Base-by-base conservation (phyloP, 1,140 invertebrate genomes). In the Drosophila pseudoobscura region DNA sequence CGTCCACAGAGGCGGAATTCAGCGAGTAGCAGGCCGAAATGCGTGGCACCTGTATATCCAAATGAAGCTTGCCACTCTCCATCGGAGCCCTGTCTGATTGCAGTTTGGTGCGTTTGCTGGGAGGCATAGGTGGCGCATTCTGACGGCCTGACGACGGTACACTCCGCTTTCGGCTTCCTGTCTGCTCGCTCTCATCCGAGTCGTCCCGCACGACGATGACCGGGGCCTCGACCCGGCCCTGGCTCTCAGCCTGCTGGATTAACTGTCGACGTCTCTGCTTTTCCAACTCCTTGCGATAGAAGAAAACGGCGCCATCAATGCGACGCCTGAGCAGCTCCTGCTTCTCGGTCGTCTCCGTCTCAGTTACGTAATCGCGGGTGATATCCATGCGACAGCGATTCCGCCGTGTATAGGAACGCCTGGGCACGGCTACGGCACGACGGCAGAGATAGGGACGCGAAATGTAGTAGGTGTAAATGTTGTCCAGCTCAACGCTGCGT, bases 1-100 rank as follows among this genome's bases (percentile, higher is more conserved):
- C 47, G 13, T 74, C 66, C 0, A 43, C 54, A 1, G 65, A 60
- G 29, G 70, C 53, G 5, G 61, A 4, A 22, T 73, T 71, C 6
- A 90, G 62, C 7, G 87, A 90, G 58, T 76, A 90, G 45, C 87
- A 90, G 11, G 70, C 79, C 0, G 87, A 58, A 1, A 90, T 90
- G 22, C 77, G 80, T 0, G 87, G 87, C 35, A 90, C 62, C 46
- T 78, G 73, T 3, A 90, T 75, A 0, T 80, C 69, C 31, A 68
- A n/a, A 11, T 13, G 11, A 3, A 9, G 7, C 6, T 9, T 4
- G 39, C 45, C 31, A 2, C 24, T 26, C 22, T 22, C 53, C 9
- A 43, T 26, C 24, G 59, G 0, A 13, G 15, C 8, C 39, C 47
- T 35, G 7, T 52, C 56, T 9, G 11, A n/a, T 5, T 11, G n/a